Evolutionary conservation across 2,113 vertebrate genomes (phyloP).

Genomic region (Entelurus aequoreus): DNA sequence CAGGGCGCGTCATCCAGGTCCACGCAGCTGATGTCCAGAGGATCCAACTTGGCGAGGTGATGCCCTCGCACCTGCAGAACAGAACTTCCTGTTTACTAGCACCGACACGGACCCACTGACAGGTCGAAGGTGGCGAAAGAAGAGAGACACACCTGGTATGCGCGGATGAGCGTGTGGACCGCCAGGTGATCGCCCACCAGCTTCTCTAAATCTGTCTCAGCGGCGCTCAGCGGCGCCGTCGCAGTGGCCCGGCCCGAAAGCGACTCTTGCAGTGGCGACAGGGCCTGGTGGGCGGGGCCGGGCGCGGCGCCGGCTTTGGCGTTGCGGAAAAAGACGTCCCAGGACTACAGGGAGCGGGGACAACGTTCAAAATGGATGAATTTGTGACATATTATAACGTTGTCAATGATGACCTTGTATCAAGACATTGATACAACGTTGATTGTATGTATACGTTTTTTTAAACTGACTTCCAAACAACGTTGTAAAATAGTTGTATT

Average conservation of each 20-base stretch:
- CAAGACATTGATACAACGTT: no score
- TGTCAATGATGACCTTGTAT: no score
- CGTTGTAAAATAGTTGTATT: no score
- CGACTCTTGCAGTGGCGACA: slow-evolving; percentile 66
- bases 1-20: slow-evolving; percentile 91
- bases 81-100: neutral
- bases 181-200: slow-evolving; percentile 91
- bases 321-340: slow-evolving; percentile 92
- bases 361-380: neutral
- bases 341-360: slow-evolving; percentile 75
- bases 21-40: slow-evolving; percentile 94
- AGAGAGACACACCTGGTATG: slow-evolving; percentile 80
- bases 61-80: slow-evolving; percentile 90
- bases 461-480: no score
- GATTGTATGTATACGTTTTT: no score
- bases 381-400: no score
- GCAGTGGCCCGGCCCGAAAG: slow-evolving; percentile 60
- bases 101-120: neutral
- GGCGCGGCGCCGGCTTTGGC: slow-evolving; percentile 75
- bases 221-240: slow-evolving; percentile 64
- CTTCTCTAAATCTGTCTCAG: slow-evolving; percentile 81
- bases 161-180: slow-evolving; percentile 90
- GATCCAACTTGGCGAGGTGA: slow-evolving; percentile 93
- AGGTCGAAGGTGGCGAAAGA: neutral
- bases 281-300: slow-evolving; percentile 81